Conservation (phyloP, 2,797 vertebrate species). For the Meriones psammophilus region DNA sequence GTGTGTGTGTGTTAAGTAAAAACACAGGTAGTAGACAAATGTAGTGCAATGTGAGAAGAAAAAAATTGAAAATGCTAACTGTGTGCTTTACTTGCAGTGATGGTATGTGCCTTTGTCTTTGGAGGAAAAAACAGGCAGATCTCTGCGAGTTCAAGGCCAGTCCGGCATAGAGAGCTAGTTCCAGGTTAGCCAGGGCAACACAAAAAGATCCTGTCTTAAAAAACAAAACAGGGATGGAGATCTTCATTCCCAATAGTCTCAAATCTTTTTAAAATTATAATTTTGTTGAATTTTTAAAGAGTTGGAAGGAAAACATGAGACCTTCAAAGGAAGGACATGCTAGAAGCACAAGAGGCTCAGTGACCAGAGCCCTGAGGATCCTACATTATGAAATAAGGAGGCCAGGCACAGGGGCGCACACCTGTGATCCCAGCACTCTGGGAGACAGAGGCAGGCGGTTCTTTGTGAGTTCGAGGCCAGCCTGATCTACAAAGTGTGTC, state of each 20-base stretch:
- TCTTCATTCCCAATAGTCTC: not conserved
- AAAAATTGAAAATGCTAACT: not conserved
- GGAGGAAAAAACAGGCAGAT: not conserved
- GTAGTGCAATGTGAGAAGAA: not conserved
- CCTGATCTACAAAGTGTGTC: too few relatives aligned
- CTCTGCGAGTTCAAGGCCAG: not conserved
- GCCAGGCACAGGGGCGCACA: too few relatives aligned
- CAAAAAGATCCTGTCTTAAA: not conserved
- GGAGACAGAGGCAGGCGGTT: too few relatives aligned
- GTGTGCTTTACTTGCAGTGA: not conserved
- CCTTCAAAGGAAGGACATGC: not conserved
- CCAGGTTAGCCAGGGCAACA: not conserved
- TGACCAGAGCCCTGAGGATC: not conserved
- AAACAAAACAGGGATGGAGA: not conserved
- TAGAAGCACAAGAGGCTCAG: not conserved
- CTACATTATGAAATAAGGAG: not conserved
- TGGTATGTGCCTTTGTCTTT: not conserved
- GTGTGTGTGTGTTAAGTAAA: not conserved
- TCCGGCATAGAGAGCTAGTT: not conserved
- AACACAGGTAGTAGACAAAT: not conserved
- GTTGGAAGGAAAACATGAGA: not conserved
- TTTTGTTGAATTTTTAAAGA: constrained; percentile 16
- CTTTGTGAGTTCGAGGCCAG: too few relatives aligned
- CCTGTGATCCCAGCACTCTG: too few relatives aligned
- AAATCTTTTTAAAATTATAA: not conserved